These are phyloP conservation scores for Lepeophtheirus nordmannii DNA, from an alignment of 2,888 invertebrate genomes.

Conservation along the genomic window DNA sequence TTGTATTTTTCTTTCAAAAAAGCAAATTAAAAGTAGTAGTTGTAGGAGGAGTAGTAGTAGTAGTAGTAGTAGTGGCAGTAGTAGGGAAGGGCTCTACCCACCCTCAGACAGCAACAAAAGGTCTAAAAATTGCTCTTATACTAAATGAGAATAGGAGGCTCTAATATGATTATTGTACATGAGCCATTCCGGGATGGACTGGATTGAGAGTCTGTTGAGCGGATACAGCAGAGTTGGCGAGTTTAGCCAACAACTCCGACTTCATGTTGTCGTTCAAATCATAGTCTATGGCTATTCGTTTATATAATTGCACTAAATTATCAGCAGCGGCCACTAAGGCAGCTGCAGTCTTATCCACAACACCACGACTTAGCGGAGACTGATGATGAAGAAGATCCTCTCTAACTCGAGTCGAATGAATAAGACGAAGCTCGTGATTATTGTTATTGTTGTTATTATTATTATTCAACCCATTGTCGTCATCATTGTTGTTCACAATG, in stretches of 20 bases:
- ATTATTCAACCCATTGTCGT: no score
- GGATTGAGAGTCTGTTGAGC: slow-evolving; percentile 7
- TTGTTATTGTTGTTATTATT: neutral
- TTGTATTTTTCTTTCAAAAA: no score
- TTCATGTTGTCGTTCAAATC: slow-evolving; percentile 29
- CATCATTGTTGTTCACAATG: slow-evolving; percentile 8
- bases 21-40: no score
- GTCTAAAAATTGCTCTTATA: no score
- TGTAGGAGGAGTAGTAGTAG: no score
- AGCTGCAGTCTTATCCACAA: slow-evolving; percentile 32
- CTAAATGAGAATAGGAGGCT: no score
- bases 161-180: no score
- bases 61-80: no score
- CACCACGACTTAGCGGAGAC: slow-evolving; percentile 18
- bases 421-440: neutral
- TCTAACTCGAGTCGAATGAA: neutral
- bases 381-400: neutral
- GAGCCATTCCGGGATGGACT: neutral
- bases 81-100: no score
- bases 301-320: slow-evolving; percentile 53
- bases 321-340: slow-evolving; percentile 36
- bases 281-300: slow-evolving; percentile 45
- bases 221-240: slow-evolving; percentile 1
- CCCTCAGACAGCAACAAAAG: no score
- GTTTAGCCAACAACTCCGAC: neutral